These are phyloP conservation scores for Pardosa pseudoannulata DNA, from an alignment of 2,888 invertebrate genomes.

Conservation along the genomic window DNA sequence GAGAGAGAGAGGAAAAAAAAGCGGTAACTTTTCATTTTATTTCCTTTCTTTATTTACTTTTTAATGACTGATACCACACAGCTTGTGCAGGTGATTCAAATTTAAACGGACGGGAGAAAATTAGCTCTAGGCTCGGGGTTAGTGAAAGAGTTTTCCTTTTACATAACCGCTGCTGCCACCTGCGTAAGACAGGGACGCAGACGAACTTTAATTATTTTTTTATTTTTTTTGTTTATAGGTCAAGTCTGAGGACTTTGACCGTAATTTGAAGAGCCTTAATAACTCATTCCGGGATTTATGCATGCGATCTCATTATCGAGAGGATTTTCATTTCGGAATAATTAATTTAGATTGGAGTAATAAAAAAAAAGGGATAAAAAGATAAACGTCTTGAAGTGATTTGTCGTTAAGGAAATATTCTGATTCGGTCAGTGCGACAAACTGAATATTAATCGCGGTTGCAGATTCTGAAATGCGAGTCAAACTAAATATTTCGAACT, in stretches of 20 bases:
- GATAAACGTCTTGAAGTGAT: background rate
- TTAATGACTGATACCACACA: too few relatives aligned
- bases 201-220: conserved; percentile 9
- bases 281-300: conserved; percentile 1
- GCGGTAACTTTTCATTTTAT: background rate
- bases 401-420: too few relatives aligned
- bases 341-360: background rate
- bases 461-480: too few relatives aligned
- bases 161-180: background rate
- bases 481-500: too few relatives aligned
- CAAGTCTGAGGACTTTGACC: conserved; percentile 16
- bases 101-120: conserved; percentile 4
- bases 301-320: background rate
- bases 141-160: conserved; percentile 15
- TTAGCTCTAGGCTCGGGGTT: background rate
- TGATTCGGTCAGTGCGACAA: too few relatives aligned
- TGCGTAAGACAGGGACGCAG: background rate
- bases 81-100: conserved; percentile 13
- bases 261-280: background rate
- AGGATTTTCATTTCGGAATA: background rate
- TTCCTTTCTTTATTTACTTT: too few relatives aligned
- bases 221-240: conserved; percentile 13
- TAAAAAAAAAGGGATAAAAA: too few relatives aligned
- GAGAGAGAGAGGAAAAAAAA: background rate
- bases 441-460: too few relatives aligned